phyloP scores from a whole-genome alignment of 2,888 invertebrate genomes.

The Bombylius major region DNA sequence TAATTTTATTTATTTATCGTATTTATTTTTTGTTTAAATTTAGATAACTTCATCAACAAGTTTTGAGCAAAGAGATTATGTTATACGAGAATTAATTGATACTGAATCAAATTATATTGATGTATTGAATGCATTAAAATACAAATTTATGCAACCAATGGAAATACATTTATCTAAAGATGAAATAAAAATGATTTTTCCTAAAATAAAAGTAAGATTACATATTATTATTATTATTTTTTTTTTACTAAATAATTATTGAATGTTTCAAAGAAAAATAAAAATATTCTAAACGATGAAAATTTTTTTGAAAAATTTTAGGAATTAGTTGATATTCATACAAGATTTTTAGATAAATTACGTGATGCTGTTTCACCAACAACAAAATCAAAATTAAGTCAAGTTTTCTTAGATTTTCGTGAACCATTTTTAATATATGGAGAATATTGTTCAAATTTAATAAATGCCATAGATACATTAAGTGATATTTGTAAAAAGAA shows the following conservation, averaged over 20 bases:
- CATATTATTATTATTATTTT: too few relatives aligned
- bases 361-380: constrained; percentile 54
- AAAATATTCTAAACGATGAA: background rate
- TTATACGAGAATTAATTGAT: constrained; percentile 84
- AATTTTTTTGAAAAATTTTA: constrained; percentile 28
- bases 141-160: constrained; percentile 68
- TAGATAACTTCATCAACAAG: constrained; percentile 42
- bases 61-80: constrained; percentile 83
- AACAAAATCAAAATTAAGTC: constrained; percentile 48
- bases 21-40: background rate
- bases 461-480: constrained; percentile 73
- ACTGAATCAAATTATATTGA: constrained; percentile 96
- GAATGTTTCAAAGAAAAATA: background rate
- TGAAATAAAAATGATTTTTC: constrained; percentile 72
- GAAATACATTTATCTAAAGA: constrained; percentile 56
- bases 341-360: constrained; percentile 69
- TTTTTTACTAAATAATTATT: background rate
- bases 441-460: constrained; percentile 89
- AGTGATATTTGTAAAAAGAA: constrained; percentile 39
- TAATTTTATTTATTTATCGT: background rate
- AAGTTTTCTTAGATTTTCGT: constrained; percentile 82
- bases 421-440: constrained; percentile 88
- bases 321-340: constrained; percentile 79
- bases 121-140: constrained; percentile 72
- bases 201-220: constrained; percentile 65